Conservation (phyloP, 2,888 invertebrate genomes). For the Caenorhabditis becei region DNA sequence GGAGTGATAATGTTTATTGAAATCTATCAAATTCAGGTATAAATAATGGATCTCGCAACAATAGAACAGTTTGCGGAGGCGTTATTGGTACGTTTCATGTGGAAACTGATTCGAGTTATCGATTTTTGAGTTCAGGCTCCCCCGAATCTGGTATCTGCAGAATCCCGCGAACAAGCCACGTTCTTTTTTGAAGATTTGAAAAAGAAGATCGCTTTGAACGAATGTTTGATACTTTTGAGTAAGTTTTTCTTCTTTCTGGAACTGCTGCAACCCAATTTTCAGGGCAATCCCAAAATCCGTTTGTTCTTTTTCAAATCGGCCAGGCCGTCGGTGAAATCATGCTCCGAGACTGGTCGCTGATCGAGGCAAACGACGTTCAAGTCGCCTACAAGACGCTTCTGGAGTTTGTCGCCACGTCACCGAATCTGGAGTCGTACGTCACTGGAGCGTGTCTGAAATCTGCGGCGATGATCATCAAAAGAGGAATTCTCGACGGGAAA, state of each 20-base stretch:
- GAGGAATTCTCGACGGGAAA: constrained; percentile 87
- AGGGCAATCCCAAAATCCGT: constrained; percentile 84
- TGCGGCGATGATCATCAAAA: constrained; percentile 91
- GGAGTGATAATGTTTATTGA: background rate
- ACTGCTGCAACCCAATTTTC: constrained; percentile 28
- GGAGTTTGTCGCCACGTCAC: constrained; percentile 59
- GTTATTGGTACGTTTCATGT: constrained; percentile 67
- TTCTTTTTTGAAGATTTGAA: constrained; percentile 69
- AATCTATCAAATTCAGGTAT: background rate
- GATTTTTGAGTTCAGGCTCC: constrained; percentile 64
- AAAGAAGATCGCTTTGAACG: constrained; percentile 63
- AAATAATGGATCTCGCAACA: constrained; percentile 67
- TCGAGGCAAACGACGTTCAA: constrained; percentile 87
- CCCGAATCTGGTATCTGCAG: constrained; percentile 67
- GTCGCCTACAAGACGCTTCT: constrained; percentile 85
- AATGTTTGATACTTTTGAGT: constrained; percentile 68
- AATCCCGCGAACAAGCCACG: constrained; percentile 74
- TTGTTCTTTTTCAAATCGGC: constrained; percentile 92
- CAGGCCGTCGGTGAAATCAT: constrained; percentile 89
- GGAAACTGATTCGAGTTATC: background rate
- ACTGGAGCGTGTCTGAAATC: constrained; percentile 84
- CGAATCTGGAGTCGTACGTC: constrained; percentile 82
- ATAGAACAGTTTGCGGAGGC: constrained; percentile 75
- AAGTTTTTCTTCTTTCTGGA: constrained; percentile 18
- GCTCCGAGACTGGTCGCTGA: constrained; percentile 89